Evolutionary conservation across 2,113 vertebrate species (phyloP), one percentile per base, ranked within the genome.

Genomic region (Oryzias melastigma): DNA sequence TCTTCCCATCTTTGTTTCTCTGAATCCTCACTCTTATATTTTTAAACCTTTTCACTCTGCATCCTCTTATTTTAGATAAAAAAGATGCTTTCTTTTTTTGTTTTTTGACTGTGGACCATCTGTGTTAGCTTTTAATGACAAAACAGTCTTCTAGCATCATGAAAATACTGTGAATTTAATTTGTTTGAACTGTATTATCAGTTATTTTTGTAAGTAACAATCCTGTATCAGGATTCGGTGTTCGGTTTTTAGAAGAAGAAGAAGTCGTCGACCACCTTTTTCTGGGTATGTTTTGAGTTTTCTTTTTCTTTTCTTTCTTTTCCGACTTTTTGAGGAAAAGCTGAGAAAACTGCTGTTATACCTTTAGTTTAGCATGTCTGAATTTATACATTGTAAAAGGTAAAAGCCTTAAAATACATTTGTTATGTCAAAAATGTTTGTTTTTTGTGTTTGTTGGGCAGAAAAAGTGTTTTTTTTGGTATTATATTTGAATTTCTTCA

Each of bases 311-410:
- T 59, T 67, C 84, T 86, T 92, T 93, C 92, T 73, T 88, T 87
- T 92, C 93, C 93, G 91, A 93, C 90, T 71, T 25, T 66, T 25
- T 66, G 61, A 69, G 62, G 68, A 65, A 85, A 48, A 73, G 77
- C 75, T 72, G 40, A n/a, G 78, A 72, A 86, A 78, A 86, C 62
- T 73, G 71, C 83, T 87, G 82, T 88, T 83, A 75, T 83, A 81
- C 71, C 65, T 90, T 93, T 91, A 89, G 93, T 94, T 95, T 91
- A 95, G 96, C 97, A 97, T 98, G 96, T 95, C 73, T 92, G 92
- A 92, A 95, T 95, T 95, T 96, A 91, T 95, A 95, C 92, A 94
- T 83, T 91, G 87, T 91, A 88, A 78, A 83, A 86, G 83, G 88
- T 89, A 84, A 89, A 91, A 62, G 75, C 88, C 91, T 90, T 92